Evolutionary conservation across 2,888 invertebrate genomes (phyloP).

Genomic region (Drosophila niveifrons): DNA sequence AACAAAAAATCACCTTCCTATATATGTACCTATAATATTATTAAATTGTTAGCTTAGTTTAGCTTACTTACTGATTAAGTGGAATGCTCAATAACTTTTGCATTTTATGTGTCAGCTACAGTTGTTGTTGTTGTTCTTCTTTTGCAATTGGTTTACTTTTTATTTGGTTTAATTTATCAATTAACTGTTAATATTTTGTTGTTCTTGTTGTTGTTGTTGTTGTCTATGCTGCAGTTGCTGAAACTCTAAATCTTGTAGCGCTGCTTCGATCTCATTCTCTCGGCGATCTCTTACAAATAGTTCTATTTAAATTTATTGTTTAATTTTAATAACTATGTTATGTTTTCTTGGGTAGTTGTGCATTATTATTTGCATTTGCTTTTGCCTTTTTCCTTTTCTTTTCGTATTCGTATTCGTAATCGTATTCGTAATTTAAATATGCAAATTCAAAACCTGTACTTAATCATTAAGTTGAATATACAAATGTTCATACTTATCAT

Average conservation of each 20-base stretch:
- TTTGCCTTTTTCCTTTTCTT: conserved; percentile 35
- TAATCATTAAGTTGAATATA: conserved; percentile 75
- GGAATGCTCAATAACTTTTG: conserved; percentile 62
- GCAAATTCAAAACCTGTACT: conserved; percentile 78
- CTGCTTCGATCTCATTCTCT: conserved; percentile 51
- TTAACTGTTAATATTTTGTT: conserved; percentile 53
- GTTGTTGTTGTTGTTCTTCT: conserved; percentile 41
- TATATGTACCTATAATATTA: conserved; percentile 13
- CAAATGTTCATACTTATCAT: conserved; percentile 70
- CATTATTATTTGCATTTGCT: conserved; percentile 72
- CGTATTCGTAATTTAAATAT: conserved; percentile 64
- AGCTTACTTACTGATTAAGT: conserved; percentile 56
- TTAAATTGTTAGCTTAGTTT: conserved; percentile 28
- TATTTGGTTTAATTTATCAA: conserved; percentile 28
- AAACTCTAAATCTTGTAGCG: conserved; percentile 77
- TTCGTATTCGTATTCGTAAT: conserved; percentile 26
- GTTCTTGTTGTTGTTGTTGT: conserved; percentile 29
- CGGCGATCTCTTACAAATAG: conserved; percentile 39
- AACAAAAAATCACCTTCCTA: conserved; percentile 62
- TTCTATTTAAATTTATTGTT: conserved; percentile 48
- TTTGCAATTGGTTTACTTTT: conserved; percentile 23
- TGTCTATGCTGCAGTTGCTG: conserved; percentile 70
- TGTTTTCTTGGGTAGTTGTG: conserved; percentile 63
- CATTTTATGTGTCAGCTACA: conserved; percentile 70
- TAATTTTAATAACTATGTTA: conserved; percentile 54